Evolutionary conservation across 2,113 vertebrate genomes (phyloP), one percentile per base, ranked within the genome.

Genomic region (Alces alces): DNA sequence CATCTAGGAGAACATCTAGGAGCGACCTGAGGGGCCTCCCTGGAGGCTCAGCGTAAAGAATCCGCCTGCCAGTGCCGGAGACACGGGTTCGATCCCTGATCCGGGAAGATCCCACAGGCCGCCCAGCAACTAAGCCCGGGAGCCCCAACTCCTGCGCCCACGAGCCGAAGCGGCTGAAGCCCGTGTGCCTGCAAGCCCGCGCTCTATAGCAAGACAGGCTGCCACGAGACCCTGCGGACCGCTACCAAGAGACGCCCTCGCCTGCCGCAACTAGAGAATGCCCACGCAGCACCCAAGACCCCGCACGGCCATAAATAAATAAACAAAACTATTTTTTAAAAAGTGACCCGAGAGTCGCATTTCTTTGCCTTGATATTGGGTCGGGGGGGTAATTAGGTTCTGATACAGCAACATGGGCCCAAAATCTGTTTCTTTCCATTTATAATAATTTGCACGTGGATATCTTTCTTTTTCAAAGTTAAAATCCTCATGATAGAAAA

Each of bases 191-290:
- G 14, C 14, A 3, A n/a, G 30, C 61, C 61, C 1, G 7, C 1
- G 1, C 61, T 2, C 33, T 4, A 3, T 16, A 19, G 33, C 33
- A 23, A 16, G 66, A 12, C 19, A 17, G 0, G 15, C 15, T 2
- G 28, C 3, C 61, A 64, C 15, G 30, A 15, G 60, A n/a, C 19
- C 1, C 66, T 9, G 15, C 0, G 3, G 0, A 3, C 60, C 15
- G 5, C 66, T 6, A 3, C 9, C 19, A 23, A 2, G n/a, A 39
- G 66, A 9, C 21, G n/a, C n/a, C 66, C 66, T 5, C 4, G 19
- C 66, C 19, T 2, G n/a, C 5, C 7, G 2, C 61, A 19, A 4
- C 8, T 0, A 70, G 66, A 70, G 19, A 70, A 21, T 2, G 4
- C 64, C 33, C n/a, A 10, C 7, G 16, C 16, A 21, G 64, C 66